Conservation (phyloP, 2,113 vertebrate species). For the Brachyhypopomus gauderio region DNA sequence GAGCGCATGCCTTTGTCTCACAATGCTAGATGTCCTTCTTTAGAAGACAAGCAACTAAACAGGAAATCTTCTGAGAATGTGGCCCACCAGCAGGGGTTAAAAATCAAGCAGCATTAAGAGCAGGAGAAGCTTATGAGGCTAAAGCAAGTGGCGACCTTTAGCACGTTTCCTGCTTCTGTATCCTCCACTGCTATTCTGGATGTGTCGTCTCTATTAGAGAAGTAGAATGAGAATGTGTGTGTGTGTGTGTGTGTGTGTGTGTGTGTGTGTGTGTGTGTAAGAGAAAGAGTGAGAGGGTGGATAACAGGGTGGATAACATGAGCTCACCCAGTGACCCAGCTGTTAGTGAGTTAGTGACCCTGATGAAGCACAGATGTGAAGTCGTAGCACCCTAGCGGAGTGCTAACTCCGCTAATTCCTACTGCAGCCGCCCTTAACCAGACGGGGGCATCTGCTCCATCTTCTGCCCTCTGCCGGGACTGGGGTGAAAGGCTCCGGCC, state of each 20-base stretch:
- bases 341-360: constrained; percentile 11
- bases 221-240: neutral
- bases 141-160: constrained; percentile 4
- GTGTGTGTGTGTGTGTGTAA: constrained; percentile 17
- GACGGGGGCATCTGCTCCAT: neutral
- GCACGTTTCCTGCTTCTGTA: constrained; percentile 13
- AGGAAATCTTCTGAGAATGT: neutral
- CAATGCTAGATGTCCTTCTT: neutral
- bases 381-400: neutral
- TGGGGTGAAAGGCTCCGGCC: neutral
- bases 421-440: constrained; percentile 20
- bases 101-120: neutral
- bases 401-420: constrained; percentile 5
- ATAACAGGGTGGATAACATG: constrained; percentile 24
- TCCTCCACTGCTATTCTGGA: neutral
- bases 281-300: constrained; percentile 11
- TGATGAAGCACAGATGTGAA: constrained; percentile 36
- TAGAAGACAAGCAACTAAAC: neutral
- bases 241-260: constrained; percentile 26
- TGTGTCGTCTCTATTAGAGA: neutral
- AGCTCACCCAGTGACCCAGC: constrained; percentile 27
- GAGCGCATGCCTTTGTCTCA: neutral
- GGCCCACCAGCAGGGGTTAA: neutral
- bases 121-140: neutral
- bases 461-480: neutral